Percentiles rank a stretch among this genome's conserved stretches.
These are phyloP conservation scores for Crotalus helleri DNA, from an alignment of 2,113 vertebrate species.

Conservation along the genomic window DNA sequence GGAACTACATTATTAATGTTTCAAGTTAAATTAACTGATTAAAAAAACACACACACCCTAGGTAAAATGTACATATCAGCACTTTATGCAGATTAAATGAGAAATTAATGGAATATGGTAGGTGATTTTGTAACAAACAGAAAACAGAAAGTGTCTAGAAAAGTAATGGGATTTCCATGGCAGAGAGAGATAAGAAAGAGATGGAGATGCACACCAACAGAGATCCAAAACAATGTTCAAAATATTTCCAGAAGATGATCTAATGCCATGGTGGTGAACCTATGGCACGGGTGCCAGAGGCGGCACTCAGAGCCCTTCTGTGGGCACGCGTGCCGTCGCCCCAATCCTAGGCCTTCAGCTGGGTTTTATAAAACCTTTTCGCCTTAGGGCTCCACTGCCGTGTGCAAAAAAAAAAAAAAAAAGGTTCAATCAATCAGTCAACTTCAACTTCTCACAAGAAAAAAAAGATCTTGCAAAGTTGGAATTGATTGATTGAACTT, in stretches of 20 bases:
- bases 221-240: constrained; percentile 1
- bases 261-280: too few relatives aligned
- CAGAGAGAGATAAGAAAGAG: not conserved
- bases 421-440: too few relatives aligned
- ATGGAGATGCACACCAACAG: not conserved
- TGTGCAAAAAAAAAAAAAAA: too few relatives aligned
- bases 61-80: constrained; percentile 71
- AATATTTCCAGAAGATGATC: not conserved
- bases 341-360: too few relatives aligned
- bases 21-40: constrained; percentile 79
- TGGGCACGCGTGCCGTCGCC: too few relatives aligned
- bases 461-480: too few relatives aligned
- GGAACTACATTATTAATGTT: constrained; percentile 77
- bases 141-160: constrained; percentile 45
- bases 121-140: constrained; percentile 51
- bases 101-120: constrained; percentile 69
- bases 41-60: constrained; percentile 61
- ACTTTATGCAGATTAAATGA: constrained; percentile 62
- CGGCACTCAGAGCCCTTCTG: too few relatives aligned
- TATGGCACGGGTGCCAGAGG: too few relatives aligned
- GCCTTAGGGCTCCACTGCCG: too few relatives aligned
- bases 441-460: too few relatives aligned
- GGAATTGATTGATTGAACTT: too few relatives aligned
- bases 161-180: not conserved
- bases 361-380: too few relatives aligned